Conservation (phyloP, 2,888 invertebrate species). For the Drosophila diplacantha region DNA sequence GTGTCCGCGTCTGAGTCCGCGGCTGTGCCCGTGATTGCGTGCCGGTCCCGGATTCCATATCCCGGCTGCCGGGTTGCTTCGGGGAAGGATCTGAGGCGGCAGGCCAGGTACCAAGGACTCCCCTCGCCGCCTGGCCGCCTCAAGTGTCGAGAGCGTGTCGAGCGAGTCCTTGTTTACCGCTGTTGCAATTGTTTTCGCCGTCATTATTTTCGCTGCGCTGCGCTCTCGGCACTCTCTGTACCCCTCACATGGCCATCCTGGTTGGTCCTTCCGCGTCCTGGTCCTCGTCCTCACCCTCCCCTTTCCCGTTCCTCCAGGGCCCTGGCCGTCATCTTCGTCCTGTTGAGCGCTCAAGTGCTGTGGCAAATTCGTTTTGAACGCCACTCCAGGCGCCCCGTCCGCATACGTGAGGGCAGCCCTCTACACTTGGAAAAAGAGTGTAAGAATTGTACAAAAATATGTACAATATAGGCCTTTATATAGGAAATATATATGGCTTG, state of each 20-base stretch:
- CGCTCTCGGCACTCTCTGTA: constrained; percentile 17
- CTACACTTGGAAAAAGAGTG: constrained; percentile 2
- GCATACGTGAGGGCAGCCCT: constrained; percentile 37
- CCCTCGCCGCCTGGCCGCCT: constrained; percentile 32
- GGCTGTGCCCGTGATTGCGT: constrained; percentile 65
- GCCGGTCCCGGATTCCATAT: constrained; percentile 26
- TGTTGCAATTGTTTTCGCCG: constrained; percentile 70
- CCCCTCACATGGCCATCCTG: constrained; percentile 42
- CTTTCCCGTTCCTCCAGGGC: background rate
- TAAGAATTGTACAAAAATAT: background rate
- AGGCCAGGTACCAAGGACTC: constrained; percentile 14
- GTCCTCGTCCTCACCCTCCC: constrained; percentile 35
- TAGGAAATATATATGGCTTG: background rate
- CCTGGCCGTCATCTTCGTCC: constrained; percentile 28
- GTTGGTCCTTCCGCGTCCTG: constrained; percentile 18
- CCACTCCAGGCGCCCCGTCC: constrained; percentile 61
- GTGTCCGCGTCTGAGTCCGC: background rate
- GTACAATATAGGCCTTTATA: background rate
- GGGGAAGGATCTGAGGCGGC: constrained; percentile 16
- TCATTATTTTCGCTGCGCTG: constrained; percentile 65
- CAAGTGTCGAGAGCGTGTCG: constrained; percentile 70
- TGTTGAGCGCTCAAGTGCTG: constrained; percentile 73
- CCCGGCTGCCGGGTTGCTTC: constrained; percentile 10
- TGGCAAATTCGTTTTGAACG: constrained; percentile 73
- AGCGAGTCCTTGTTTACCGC: constrained; percentile 72